Percentiles rank a stretch among this genome's conserved stretches.
Conservation (phyloP, 2,113 vertebrate species). For the Ageneiosus marmoratus region DNA sequence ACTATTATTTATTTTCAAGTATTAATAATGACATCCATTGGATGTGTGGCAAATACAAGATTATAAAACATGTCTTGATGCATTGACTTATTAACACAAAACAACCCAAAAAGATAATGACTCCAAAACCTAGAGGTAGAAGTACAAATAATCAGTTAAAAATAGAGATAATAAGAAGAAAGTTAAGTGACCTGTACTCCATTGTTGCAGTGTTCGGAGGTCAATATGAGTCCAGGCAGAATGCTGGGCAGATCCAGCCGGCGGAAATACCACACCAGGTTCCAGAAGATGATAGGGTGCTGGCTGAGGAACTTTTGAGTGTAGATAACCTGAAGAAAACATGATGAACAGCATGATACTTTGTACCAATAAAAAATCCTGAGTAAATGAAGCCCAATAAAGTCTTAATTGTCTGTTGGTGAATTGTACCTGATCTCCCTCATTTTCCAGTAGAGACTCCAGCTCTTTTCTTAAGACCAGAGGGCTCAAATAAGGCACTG, state of each 20-base stretch:
- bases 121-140: not conserved
- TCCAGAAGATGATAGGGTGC: constrained; percentile 99
- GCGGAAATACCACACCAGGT: constrained; percentile 95
- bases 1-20: not conserved
- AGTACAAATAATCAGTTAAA: not conserved
- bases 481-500: constrained; percentile 94
- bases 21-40: not conserved
- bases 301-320: constrained; percentile 96
- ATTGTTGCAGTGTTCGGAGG: constrained; percentile 95
- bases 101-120: not conserved
- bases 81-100: not conserved
- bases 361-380: not conserved
- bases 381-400: not conserved
- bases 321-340: constrained; percentile 81
- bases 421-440: constrained; percentile 92
- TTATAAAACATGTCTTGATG: not conserved
- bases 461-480: constrained; percentile 95
- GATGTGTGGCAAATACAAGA: not conserved
- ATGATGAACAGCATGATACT: not conserved
- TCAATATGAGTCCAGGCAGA: constrained; percentile 91
- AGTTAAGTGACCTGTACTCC: constrained; percentile 81
- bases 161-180: not conserved
- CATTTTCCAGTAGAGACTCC: constrained; percentile 94
- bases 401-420: not conserved
- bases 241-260: constrained; percentile 91